phyloP scores from a whole-genome alignment of 1,140 invertebrate genomes.

The Pseudomyrmex concolor region DNA sequence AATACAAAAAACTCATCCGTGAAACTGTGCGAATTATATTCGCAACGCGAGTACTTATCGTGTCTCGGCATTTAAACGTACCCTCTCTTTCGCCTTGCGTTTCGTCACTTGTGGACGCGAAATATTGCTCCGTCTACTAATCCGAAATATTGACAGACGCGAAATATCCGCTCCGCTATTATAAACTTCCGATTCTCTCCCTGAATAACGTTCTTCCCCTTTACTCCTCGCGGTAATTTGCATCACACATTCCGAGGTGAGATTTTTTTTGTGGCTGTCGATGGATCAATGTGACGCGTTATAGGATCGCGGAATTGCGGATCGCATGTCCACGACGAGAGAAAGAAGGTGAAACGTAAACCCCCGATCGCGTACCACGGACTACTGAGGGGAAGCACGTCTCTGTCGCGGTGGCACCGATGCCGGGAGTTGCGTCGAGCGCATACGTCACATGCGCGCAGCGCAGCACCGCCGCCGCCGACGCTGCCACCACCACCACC shows the following conservation, averaged over 20 bases:
- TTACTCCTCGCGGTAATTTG: constrained; percentile 5
- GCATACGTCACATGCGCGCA: constrained; percentile 74
- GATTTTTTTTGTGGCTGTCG: constrained; percentile 23
- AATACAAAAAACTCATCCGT: not conserved
- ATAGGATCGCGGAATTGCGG: constrained; percentile 17
- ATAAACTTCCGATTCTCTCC: not conserved
- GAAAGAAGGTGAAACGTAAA: constrained; percentile 54
- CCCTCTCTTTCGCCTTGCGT: not conserved
- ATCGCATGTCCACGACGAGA: constrained; percentile 37
- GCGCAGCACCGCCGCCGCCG: not conserved
- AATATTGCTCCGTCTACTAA: not conserved
- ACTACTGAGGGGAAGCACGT: constrained; percentile 77
- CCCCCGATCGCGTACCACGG: constrained; percentile 77
- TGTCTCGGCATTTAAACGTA: not conserved
- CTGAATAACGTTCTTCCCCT: not conserved
- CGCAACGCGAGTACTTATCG: not conserved
- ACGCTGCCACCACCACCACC: not conserved
- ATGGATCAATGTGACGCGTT: constrained; percentile 34
- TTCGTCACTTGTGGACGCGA: not conserved
- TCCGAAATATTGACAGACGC: not conserved
- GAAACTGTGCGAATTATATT: not conserved
- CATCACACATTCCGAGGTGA: constrained; percentile 5
- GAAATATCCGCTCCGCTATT: not conserved
- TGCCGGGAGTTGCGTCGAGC: constrained; percentile 60
- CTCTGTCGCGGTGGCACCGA: constrained; percentile 60